These are phyloP conservation scores for Enteromius viviparus DNA, from an alignment of 2,797 vertebrate species.

Conservation along the genomic window DNA sequence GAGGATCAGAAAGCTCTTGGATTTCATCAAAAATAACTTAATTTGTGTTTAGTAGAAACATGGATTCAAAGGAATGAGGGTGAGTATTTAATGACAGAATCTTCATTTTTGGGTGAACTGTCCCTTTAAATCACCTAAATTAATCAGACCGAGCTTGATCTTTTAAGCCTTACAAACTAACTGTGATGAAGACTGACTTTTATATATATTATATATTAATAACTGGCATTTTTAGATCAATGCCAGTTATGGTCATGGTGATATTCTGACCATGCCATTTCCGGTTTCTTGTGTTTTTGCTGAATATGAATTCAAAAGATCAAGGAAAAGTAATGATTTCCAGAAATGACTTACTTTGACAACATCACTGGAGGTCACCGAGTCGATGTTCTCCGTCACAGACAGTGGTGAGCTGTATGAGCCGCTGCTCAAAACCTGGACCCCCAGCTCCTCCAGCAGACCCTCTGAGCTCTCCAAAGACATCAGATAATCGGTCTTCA, in stretches of 20 bases:
- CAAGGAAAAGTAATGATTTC: not conserved
- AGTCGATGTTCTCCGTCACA: slow-evolving; percentile 80
- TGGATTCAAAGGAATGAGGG: not conserved
- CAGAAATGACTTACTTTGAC: slow-evolving; percentile 78
- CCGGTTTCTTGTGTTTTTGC: not conserved
- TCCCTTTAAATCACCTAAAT: not conserved
- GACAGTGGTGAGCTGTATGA: slow-evolving; percentile 75
- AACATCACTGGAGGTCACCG: slow-evolving; percentile 79
- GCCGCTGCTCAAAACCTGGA: slow-evolving; percentile 80
- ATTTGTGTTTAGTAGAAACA: not conserved
- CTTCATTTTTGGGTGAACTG: not conserved
- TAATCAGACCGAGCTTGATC: not conserved
- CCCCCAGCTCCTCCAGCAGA: slow-evolving; percentile 87
- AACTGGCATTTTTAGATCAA: no score
- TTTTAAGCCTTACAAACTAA: no score
- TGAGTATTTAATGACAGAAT: not conserved
- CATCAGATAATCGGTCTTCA: slow-evolving; percentile 88
- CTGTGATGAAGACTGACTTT: no score
- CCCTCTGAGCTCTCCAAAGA: slow-evolving; percentile 82
- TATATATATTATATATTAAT: no score
- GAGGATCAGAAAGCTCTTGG: not conserved
- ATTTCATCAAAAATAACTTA: not conserved
- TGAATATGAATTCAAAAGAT: not conserved
- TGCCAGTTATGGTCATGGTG: not conserved
- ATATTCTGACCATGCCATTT: not conserved